Evolutionary conservation across 2,888 invertebrate species (phyloP), one percentile per base, ranked within the genome.

Genomic region (Thelaira solivaga): DNA sequence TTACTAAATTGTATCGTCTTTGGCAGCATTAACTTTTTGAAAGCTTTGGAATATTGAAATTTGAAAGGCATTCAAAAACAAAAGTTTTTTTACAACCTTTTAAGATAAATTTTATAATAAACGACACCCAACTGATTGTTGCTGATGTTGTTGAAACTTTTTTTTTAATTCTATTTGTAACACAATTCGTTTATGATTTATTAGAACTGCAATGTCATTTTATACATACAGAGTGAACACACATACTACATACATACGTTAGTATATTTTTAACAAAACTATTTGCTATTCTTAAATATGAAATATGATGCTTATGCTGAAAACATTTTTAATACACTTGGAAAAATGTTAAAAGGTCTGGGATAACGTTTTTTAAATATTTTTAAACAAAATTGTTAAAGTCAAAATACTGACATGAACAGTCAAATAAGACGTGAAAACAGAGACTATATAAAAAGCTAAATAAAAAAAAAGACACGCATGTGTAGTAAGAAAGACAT

Each of bases 171-270:
- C 26, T n/a, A 34, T 13, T 45, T 51, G 31, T 61, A 45, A 59
- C 29, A 53, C 67, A 36, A 53, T 53, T 75, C 67, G 57, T 57
- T 67, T 61, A 74, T 78, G 78, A 78, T 74, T 71, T 78, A 78
- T 78, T 57, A 61, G 53, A 53, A 59, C 73, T 74, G 77, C 73
- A 78, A 26, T 74, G 53, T 29, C 45, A 74, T 61, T 61, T 36
- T 59, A 59, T 13, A 61, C 41, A 41, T 61, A 47, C n/a, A n/a
- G 64, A 53, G 59, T 61, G 64, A 61, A 59, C 43, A 69, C 36
- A 67, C 43, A n/a, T n/a, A n/a, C n/a, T n/a, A n/a, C n/a, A n/a
- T n/a, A n/a, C n/a, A n/a, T n/a, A n/a, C n/a, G n/a, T n/a, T n/a
- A n/a, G n/a, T n/a, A n/a, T n/a, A n/a, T 62, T 29, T 39, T 55